Conservation (phyloP, 2,113 vertebrate species). For the Pseudorhombus dupliciocellatus region DNA sequence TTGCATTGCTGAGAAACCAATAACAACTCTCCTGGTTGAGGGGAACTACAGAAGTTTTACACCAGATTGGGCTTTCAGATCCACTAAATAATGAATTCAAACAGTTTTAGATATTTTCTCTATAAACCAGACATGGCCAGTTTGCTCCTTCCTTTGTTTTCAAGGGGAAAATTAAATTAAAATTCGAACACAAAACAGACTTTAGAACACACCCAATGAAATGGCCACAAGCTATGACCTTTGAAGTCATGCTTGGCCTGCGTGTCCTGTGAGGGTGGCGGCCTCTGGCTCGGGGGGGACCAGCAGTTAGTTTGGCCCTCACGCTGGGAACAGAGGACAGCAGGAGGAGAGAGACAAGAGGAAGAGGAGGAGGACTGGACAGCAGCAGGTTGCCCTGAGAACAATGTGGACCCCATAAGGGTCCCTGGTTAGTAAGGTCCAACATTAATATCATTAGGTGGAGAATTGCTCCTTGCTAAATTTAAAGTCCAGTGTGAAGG, state of each 20-base stretch:
- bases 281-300: slow-evolving; percentile 9
- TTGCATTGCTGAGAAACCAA: too few relatives aligned
- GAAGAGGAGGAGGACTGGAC: slow-evolving; percentile 15
- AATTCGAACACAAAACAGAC: slow-evolving; percentile 6
- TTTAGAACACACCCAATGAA: slow-evolving; percentile 17
- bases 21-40: too few relatives aligned
- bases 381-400: slow-evolving; percentile 45
- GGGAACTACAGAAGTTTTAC: too few relatives aligned
- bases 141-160: background rate
- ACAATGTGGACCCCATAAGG: slow-evolving; percentile 44
- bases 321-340: slow-evolving; percentile 35
- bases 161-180: background rate
- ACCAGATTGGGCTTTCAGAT: too few relatives aligned
- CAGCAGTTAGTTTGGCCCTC: slow-evolving; percentile 29
- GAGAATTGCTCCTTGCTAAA: background rate
- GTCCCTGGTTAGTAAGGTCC: slow-evolving; percentile 8
- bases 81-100: too few relatives aligned
- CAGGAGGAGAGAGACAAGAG: slow-evolving; percentile 5
- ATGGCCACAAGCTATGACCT: slow-evolving; percentile 4
- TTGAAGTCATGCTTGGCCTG: slow-evolving; percentile 45
- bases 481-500: background rate
- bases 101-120: too few relatives aligned
- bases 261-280: slow-evolving; percentile 21
- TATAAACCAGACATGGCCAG: background rate
- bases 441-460: background rate